Evolutionary conservation across 2,797 vertebrate species (phyloP).

Genomic region (Tapera naevia): DNA sequence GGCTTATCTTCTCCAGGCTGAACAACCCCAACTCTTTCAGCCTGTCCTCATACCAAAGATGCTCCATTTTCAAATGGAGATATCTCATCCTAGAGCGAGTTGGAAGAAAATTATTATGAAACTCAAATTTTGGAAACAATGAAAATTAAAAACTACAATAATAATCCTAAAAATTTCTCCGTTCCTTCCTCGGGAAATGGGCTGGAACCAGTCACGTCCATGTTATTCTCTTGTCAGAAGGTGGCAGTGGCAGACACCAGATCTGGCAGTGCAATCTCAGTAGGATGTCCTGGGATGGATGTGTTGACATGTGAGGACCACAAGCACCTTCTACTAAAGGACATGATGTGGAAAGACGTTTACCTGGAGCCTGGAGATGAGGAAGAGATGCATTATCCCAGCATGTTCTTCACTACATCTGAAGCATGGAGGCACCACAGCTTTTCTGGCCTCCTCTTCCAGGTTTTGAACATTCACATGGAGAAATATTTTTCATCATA

Average conservation of each 20-base stretch:
- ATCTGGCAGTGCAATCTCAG: fast-evolving
- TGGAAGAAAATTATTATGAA: background rate
- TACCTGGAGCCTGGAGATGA: background rate
- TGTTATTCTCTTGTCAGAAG: constrained; percentile 14
- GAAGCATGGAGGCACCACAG: background rate
- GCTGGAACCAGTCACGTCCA: background rate
- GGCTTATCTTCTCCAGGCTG: no score
- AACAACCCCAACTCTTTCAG: no score
- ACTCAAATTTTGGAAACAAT: fast-evolving
- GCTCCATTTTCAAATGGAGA: background rate
- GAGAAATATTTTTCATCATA: background rate
- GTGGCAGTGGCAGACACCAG: constrained; percentile 14
- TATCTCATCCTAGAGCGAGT: background rate
- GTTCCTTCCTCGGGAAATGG: background rate
- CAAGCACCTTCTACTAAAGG: background rate
- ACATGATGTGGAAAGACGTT: background rate
- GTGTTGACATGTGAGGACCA: background rate
- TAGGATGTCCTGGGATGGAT: background rate
- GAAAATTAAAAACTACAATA: fast-evolving
- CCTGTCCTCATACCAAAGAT: no score
- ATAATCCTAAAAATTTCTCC: background rate
- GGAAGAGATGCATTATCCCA: background rate
- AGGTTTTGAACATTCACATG: background rate
- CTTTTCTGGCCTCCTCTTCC: background rate
- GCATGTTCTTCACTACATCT: background rate